phyloP scores from a whole-genome alignment of 2,888 invertebrate species.

The Ophioninae sp. region DNA sequence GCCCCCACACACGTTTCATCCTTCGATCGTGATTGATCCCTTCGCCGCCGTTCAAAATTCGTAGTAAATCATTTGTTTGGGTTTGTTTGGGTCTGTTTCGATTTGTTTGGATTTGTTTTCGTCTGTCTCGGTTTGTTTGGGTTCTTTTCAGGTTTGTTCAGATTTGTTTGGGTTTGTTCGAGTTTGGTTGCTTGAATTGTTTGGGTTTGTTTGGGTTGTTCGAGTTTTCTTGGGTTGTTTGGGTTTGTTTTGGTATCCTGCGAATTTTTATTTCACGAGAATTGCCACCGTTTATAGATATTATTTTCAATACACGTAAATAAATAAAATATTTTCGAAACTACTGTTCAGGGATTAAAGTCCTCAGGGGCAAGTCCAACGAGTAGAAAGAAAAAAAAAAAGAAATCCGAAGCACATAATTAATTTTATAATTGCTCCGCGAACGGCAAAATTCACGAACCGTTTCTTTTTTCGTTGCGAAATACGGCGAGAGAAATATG shows the following conservation, averaged over 20 bases:
- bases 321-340: not conserved
- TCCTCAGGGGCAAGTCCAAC: not conserved
- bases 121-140: too few species aligned
- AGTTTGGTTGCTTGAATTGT: too few species aligned
- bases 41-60: conserved; percentile 22
- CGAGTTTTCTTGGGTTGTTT: too few species aligned
- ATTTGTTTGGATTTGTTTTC: conserved; percentile 1
- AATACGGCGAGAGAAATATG: conserved; percentile 11
- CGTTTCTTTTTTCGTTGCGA: conserved; percentile 14
- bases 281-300: too few species aligned
- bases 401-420: conserved; percentile 2
- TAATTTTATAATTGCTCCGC: conserved; percentile 22
- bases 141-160: too few species aligned
- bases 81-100: too few species aligned
- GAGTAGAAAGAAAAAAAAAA: not conserved
- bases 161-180: conserved; percentile 4
- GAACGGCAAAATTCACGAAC: conserved; percentile 7
- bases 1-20: conserved; percentile 22
- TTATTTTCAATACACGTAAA: too few species aligned
- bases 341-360: conserved; percentile 4
- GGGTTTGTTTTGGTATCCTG: too few species aligned
- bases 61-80: conserved; percentile 1
- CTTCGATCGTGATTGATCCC: conserved; percentile 29
- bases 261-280: too few species aligned
- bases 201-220: too few species aligned